These are phyloP conservation scores for Sander vitreus DNA, from an alignment of 2,113 vertebrate genomes.

Conservation along the genomic window DNA sequence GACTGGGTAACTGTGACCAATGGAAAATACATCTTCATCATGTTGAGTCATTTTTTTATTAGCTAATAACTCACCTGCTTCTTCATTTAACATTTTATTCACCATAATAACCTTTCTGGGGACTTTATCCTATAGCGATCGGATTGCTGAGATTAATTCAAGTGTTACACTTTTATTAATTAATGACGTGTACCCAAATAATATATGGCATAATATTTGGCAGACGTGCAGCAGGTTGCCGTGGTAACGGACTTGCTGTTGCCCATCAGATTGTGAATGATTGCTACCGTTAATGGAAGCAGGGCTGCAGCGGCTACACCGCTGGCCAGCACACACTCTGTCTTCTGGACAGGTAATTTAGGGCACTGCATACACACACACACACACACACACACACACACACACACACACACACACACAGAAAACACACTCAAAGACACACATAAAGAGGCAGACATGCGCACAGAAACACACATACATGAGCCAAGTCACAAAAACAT, in stretches of 20 bases:
- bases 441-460: not conserved
- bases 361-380: constrained; percentile 8
- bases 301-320: constrained; percentile 31
- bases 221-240: constrained; percentile 35
- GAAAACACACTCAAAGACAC: not conserved
- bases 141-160: constrained; percentile 15
- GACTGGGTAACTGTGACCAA: not conserved
- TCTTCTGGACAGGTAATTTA: constrained; percentile 76
- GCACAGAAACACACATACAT: not conserved
- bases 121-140: constrained; percentile 19
- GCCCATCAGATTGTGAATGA: constrained; percentile 69
- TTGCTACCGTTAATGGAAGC: constrained; percentile 62
- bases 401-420: not conserved
- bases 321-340: constrained; percentile 51
- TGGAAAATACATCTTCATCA: not conserved
- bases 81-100: constrained; percentile 1
- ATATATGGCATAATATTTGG: constrained; percentile 59
- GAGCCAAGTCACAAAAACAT: constrained; percentile 13
- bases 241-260: constrained; percentile 43
- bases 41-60: not conserved
- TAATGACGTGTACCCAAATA: constrained; percentile 32
- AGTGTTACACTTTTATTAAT: not conserved
- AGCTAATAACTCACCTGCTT: not conserved
- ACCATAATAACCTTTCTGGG: not conserved
- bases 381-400: constrained; percentile 5